A percentile compares a stretch with the other conserved stretches of the same genome.
These are phyloP conservation scores for Drosophila leontia DNA, from an alignment of 1,140 invertebrate species.

Conservation along the genomic window DNA sequence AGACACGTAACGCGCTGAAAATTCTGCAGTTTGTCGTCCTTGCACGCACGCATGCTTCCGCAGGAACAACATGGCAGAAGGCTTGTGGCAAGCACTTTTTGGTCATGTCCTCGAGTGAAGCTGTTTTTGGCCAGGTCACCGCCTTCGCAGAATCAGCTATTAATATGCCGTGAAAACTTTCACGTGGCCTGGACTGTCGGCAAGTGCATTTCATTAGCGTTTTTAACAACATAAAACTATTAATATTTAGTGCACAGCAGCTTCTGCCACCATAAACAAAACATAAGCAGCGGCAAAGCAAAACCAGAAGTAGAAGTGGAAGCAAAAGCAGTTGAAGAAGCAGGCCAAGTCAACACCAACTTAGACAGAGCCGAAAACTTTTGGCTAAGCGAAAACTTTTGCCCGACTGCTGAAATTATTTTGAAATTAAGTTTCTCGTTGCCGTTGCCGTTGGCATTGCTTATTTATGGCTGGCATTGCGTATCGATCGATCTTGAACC, in stretches of 20 bases:
- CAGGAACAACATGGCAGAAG: conserved; percentile 52
- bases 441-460: conserved; percentile 56
- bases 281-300: conserved; percentile 45
- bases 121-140: conserved; percentile 53
- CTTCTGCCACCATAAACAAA: conserved; percentile 62
- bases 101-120: conserved; percentile 58
- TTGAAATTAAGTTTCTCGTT: conserved; percentile 77
- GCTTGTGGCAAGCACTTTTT: conserved; percentile 76
- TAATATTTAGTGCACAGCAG: conserved; percentile 64
- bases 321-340: conserved; percentile 1
- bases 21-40: conserved; percentile 73
- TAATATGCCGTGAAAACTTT: conserved; percentile 59
- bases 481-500: conserved; percentile 76
- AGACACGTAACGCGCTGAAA: conserved; percentile 64
- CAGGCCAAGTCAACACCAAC: conserved; percentile 49
- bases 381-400: conserved; percentile 64
- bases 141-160: conserved; percentile 54
- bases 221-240: conserved; percentile 79
- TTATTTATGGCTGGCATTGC: conserved; percentile 76
- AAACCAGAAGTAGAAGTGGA: not conserved
- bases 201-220: conserved; percentile 75
- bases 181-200: conserved; percentile 25
- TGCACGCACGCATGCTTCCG: conserved; percentile 75
- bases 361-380: conserved; percentile 62
- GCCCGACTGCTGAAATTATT: conserved; percentile 66